Base-by-base conservation (phyloP, 2,113 vertebrate species). In the Salvelinus sp. region DNA sequence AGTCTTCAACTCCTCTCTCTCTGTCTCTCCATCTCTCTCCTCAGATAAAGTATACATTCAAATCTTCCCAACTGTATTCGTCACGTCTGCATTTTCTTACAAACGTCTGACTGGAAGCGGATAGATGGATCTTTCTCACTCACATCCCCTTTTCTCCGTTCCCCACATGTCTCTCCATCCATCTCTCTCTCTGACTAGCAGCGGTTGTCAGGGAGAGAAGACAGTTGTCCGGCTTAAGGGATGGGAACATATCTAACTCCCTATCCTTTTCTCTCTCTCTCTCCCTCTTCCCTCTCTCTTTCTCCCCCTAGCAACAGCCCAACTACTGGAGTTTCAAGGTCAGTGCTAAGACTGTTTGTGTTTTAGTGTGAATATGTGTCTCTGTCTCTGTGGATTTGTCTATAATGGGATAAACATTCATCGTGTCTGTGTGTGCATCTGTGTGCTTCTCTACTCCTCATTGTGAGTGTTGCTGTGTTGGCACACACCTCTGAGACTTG, bases 261-360 rank as follows among this genome's bases (percentile, higher is more conserved):
- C 6, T 1, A 18, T 80, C 33, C 74, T 72, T 68, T 75, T 12
- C 14, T 23, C 20, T 79, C 78, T 71, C 76, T 57, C 47, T 20
- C 47, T 64, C 69, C 18, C 69, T 7, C 2, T 54, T 44, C 80
- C 73, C 2, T 5, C 60, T 64, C 54, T 64, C 58, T 64, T 23
- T 69, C 44, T 63, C 38, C 50, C 62, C 48, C 76, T 77, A 91
- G 88, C 94, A 96, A 94, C 96, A 97, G 90, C 95, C 96, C 91
- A 97, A 98, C 96, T 98, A 97, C 95, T 97, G 96, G 97, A 98
- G 97, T 93, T 98, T 98, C 95, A 98, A 98, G 97, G 97, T 98
- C 94, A 98, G 97, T 97, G 94, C 83, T 90, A 84, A 74, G 27
- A 86, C 84, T 93, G 89, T 86, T 88, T 87, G 86, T 86, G 75